Conservation (phyloP, 2,113 vertebrate genomes). For the Etia nguti region DNA sequence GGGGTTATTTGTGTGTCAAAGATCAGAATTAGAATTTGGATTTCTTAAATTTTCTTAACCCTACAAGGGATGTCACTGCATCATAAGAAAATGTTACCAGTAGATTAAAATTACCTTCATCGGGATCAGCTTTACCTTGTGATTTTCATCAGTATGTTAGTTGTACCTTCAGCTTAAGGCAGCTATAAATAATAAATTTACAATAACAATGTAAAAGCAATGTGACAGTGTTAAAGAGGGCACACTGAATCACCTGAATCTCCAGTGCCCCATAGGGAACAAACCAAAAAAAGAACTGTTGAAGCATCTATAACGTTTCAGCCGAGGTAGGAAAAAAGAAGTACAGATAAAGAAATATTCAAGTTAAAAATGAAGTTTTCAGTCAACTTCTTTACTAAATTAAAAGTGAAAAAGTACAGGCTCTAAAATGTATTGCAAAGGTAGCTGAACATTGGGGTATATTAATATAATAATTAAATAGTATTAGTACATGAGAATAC, state of each 20-base stretch:
- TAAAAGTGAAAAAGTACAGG: not conserved
- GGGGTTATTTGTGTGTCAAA: constrained; percentile 2
- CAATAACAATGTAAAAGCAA: not conserved
- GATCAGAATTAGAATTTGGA: not conserved
- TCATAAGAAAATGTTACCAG: not conserved
- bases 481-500: not conserved
- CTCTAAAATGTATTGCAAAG: fast-evolving
- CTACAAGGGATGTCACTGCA: not conserved
- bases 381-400: not conserved
- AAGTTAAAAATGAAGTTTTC: not conserved
- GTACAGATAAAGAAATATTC: not conserved
- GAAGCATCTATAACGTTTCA: not conserved
- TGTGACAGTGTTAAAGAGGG: not conserved
- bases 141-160: not conserved
- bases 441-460: fast-evolving
- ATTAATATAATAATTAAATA: not conserved
- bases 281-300: not conserved
- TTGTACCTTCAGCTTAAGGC: fast-evolving
- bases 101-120: not conserved
- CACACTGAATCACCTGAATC: not conserved
- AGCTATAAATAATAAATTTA: not conserved
- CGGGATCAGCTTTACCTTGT: not conserved
- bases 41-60: not conserved
- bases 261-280: not conserved
- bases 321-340: not conserved